Base-by-base conservation (phyloP, 2,888 invertebrate genomes). In the Yponomeuta malinellus region DNA sequence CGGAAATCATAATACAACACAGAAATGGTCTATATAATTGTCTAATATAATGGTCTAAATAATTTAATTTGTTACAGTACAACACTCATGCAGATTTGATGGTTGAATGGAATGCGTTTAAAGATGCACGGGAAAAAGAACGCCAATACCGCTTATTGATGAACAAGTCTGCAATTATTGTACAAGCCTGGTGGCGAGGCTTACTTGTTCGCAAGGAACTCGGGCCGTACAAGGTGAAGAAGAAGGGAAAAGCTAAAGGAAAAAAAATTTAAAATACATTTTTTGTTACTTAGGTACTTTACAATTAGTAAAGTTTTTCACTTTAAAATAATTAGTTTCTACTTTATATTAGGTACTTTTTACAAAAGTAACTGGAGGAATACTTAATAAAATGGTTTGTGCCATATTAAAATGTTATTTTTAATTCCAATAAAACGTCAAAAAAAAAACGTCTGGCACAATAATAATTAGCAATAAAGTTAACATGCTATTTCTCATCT, bases 131-230 rank as follows among this genome's bases (percentile, higher is more conserved):
- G 0, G 88, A 88, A 72, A 81, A 77, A 67, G 82, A 78, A 1
- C 81, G 86, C 0, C 72, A 65, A 4, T 88, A 89, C 73, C 74
- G 76, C 0, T 80, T 83, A 67, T 85, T 81, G 74, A 90, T 90
- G 90, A 78, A 73, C 4, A 82, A 78, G 0, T 83, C 88, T 0
- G 90, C 91, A 0, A 76, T 83, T 4, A 77, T 74, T 1, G 86
- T 90, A 63, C 91, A 91, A 73, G 85, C 90, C 10, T 91, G 91
- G 91, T 91, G 91, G 91, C 84, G 91, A 15, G 91, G 91, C 0
- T 70, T 90, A 31, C 79, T 90, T 2, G 91, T 90, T 0, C 83
- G 91, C 2, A 78, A 78, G n/a, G 78, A 85, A 67, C 81, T 91
- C 0, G 91, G 91, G 0, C 91, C 90, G 0, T 90, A 76, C 73